Evolutionary conservation across 2,797 vertebrate species (phyloP).

Genomic region (Crax fasciolata): DNA sequence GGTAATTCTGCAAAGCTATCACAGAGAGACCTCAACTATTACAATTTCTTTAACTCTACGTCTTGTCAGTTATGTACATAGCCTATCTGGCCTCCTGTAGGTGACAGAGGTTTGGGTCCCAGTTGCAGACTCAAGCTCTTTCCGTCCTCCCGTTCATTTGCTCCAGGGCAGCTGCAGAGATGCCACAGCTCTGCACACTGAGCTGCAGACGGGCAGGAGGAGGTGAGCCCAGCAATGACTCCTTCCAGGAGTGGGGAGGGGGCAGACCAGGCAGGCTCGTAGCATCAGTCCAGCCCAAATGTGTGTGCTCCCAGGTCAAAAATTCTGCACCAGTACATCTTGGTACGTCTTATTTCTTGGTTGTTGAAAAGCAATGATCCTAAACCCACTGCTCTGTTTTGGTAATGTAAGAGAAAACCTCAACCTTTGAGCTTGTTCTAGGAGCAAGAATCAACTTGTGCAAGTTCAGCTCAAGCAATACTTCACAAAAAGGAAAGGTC

Average conservation of each 20-base stretch:
- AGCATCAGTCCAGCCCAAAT: background rate
- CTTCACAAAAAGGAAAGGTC: constrained; percentile 4
- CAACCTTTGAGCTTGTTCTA: constrained; percentile 50
- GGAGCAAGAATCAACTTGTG: constrained; percentile 62
- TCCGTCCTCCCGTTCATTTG: background rate
- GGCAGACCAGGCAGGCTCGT: background rate
- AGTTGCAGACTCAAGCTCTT: background rate
- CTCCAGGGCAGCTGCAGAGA: background rate
- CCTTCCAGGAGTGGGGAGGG: background rate
- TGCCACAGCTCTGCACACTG: background rate
- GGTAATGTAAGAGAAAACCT: constrained; percentile 33
- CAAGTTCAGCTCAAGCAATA: constrained; percentile 22
- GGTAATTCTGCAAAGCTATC: background rate
- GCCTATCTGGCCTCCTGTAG: background rate
- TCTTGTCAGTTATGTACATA: background rate
- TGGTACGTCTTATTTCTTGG: background rate
- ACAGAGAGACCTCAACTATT: background rate
- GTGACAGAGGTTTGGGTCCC: background rate
- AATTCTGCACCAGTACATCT: background rate
- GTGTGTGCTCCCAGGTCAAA: background rate
- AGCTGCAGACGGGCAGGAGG: background rate
- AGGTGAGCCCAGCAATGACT: background rate
- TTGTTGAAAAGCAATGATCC: background rate
- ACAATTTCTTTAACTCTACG: background rate
- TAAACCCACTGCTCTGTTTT: background rate